A percentile compares a stretch with the other conserved stretches of the same genome.
Conservation (phyloP, 2,888 invertebrate species). For the Pycnomerus fuliginosus region DNA sequence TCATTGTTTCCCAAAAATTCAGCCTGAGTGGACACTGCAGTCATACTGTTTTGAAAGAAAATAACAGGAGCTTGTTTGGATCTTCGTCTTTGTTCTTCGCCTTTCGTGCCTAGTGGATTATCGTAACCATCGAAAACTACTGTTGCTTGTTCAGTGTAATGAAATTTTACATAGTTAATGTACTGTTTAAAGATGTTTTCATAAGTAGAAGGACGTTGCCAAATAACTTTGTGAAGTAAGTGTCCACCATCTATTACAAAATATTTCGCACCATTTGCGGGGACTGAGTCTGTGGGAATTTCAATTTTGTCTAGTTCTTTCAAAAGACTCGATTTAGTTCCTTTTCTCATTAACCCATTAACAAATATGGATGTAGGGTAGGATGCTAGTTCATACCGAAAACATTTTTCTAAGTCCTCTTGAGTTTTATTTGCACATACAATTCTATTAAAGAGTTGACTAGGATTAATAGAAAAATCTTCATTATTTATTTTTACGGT, state of each 20-base stretch:
- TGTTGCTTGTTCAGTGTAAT: too few relatives aligned
- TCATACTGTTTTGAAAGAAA: too few relatives aligned
- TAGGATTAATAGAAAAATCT: not conserved
- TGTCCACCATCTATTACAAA: not conserved
- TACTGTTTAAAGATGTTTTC: too few relatives aligned
- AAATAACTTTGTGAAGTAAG: not conserved
- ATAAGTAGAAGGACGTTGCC: not conserved
- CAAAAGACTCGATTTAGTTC: not conserved
- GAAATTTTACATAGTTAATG: not conserved
- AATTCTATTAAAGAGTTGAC: not conserved
- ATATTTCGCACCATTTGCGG: not conserved
- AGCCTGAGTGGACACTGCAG: too few relatives aligned
- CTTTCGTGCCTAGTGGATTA: too few relatives aligned
- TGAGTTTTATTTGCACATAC: not conserved
- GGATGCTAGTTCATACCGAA: not conserved
- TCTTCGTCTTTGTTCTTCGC: too few relatives aligned
- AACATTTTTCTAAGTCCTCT: not conserved
- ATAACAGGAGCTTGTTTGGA: too few relatives aligned
- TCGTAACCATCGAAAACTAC: too few relatives aligned
- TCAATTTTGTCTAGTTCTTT: not conserved
- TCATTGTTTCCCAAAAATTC: not conserved
- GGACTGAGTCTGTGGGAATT: not conserved
- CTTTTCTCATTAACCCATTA: not conserved
- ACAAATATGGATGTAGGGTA: not conserved
- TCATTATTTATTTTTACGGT: not conserved